A percentile compares a stretch with the other conserved stretches of the same genome.
phyloP scores from a whole-genome alignment of 1,140 invertebrate genomes.

The Pseudomyrmex pallidus region DNA sequence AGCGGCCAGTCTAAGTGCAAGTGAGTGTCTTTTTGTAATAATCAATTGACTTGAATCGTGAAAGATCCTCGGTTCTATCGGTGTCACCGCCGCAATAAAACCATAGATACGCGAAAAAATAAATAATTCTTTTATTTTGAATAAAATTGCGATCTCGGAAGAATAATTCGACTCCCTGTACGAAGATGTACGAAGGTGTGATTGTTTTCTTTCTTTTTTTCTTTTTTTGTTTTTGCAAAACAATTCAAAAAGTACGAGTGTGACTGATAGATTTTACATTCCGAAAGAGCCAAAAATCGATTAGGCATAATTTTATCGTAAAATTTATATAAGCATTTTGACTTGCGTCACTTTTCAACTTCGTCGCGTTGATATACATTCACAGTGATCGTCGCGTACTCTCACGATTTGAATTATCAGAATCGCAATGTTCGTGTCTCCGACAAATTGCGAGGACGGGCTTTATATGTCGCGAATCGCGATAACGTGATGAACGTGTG shows the following conservation, averaged over 20 bases:
- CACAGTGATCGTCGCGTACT: neutral
- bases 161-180: neutral
- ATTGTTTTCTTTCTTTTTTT: too few species aligned
- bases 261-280: neutral
- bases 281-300: neutral
- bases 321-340: neutral
- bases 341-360: neutral
- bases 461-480: neutral
- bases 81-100: too few species aligned
- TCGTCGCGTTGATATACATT: neutral
- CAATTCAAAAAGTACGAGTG: neutral
- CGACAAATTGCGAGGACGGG: constrained; percentile 20
- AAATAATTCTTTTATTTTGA: too few species aligned
- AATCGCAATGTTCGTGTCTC: constrained; percentile 64
- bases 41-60: neutral
- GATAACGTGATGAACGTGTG: constrained; percentile 53
- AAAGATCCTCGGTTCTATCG: too few species aligned
- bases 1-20: constrained; percentile 76
- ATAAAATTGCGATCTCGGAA: neutral
- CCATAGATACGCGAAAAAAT: too few species aligned
- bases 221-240: neutral
- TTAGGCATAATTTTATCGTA: neutral
- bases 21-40: constrained; percentile 72
- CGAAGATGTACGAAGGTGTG: too few species aligned
- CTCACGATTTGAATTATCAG: constrained; percentile 66